Evolutionary conservation across 2,888 invertebrate genomes (phyloP), one percentile per base, ranked within the genome.

Genomic region (Athripsodes cinereus): DNA sequence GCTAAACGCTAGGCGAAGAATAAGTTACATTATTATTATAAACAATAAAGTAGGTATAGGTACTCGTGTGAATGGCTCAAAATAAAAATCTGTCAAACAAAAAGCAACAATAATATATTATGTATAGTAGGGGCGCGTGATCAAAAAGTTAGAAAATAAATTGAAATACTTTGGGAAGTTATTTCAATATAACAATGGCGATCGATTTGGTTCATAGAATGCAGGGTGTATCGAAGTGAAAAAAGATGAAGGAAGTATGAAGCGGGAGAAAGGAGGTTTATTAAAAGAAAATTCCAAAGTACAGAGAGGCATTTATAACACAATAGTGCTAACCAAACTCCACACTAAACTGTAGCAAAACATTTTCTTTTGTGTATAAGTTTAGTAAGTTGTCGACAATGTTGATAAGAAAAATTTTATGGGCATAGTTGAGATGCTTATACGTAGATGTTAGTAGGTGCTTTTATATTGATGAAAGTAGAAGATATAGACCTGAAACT

Each of bases 281-380:
- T 62, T 62, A 60, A 60, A 60, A 60, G 58, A 62, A 62, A 62
- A 62, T 62, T 60, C 59, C 40, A 13, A n/a, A 8, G 13, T 40
- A 16, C 48, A 34, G 55, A 40, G 31, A 55, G 57, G 47, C 22
- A 18, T 13, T 46, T 22, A 46, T 57, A 40, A 40, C 40, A 40
- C 40, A 35, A 57, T 57, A 52, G 47, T 26, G 50, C 18, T n/a
- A 50, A 50, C 26, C 50, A n/a, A 50, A 50, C 50, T 21, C 20
- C 21, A 19, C 13, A 48, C 48, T 11, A 10, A 40, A 40, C 40
- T 40, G 40, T 40, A 40, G 40, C 40, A 16, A 3, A 40, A 40
- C 40, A 40, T 40, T 40, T 40, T 16, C 40, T 40, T 8, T 40
- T 40, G 40, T 40, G 5, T 2, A 16, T 3, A 16, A 26, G 26